These are phyloP conservation scores for Ceraclea dissimilis DNA, from an alignment of 2,888 invertebrate species.

Conservation along the genomic window DNA sequence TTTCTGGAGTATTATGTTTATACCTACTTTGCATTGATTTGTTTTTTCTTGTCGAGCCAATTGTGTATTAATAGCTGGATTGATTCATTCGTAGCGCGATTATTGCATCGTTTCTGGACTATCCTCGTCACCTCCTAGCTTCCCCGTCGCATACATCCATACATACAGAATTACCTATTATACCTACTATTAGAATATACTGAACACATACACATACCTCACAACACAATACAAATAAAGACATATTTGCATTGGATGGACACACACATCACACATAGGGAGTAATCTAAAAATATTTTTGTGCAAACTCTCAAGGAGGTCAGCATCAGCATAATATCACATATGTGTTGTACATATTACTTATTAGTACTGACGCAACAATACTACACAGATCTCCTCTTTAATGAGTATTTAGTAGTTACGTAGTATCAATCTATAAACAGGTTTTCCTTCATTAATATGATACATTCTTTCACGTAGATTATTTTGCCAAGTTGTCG, in stretches of 20 bases:
- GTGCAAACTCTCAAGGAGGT: neutral
- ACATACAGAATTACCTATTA: no score
- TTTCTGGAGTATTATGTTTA: no score
- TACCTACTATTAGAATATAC: no score
- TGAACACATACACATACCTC: no score
- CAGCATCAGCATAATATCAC: neutral
- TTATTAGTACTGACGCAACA: constrained; percentile 3
- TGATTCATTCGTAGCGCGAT: neutral
- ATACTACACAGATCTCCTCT: neutral
- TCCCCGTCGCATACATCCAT: neutral
- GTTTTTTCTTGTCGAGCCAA: neutral
- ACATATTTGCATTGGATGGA: no score
- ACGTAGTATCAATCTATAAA: neutral
- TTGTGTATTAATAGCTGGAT: neutral
- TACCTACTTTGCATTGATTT: no score
- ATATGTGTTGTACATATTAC: no score
- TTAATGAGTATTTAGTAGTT: neutral
- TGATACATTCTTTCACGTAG: constrained; percentile 4
- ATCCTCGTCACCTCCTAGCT: neutral
- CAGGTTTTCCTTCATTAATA: constrained; percentile 11
- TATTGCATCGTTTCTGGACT: constrained; percentile 2
- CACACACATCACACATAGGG: neutral
- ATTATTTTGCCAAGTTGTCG: neutral
- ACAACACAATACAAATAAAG: no score
- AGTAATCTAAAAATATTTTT: neutral